These are phyloP conservation scores for Ephialtes manifestator DNA, from an alignment of 2,888 invertebrate genomes.

Conservation along the genomic window DNA sequence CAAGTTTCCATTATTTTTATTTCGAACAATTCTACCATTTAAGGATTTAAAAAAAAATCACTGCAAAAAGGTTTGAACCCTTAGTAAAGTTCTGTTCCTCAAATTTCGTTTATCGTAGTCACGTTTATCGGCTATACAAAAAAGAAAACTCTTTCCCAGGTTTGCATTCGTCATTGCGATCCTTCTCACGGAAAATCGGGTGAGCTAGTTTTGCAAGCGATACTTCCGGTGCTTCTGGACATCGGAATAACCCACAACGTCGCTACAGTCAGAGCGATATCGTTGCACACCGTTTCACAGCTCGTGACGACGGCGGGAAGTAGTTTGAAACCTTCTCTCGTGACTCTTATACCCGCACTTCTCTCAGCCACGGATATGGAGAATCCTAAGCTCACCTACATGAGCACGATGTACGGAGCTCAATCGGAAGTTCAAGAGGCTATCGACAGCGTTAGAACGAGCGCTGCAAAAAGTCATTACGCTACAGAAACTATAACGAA, in stretches of 20 bases:
- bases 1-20: too few relatives aligned
- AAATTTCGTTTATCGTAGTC: not conserved
- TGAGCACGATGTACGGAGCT: conserved; percentile 90
- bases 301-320: conserved; percentile 93
- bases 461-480: conserved; percentile 93
- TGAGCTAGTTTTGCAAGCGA: conserved; percentile 90
- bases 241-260: conserved; percentile 93
- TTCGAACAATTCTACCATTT: too few relatives aligned
- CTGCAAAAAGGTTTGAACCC: too few relatives aligned
- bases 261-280: conserved; percentile 92
- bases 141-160: conserved; percentile 84
- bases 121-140: not conserved
- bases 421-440: conserved; percentile 92
- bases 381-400: conserved; percentile 91
- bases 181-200: conserved; percentile 91
- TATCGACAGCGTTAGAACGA: conserved; percentile 93
- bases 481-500: conserved; percentile 95
- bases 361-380: conserved; percentile 95
- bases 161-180: conserved; percentile 91
- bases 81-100: too few relatives aligned
- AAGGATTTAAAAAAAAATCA: too few relatives aligned
- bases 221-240: conserved; percentile 93
- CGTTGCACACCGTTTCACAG: conserved; percentile 95
- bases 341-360: conserved; percentile 93
- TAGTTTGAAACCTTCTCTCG: conserved; percentile 93